Evolutionary conservation across 1,140 invertebrate genomes (phyloP).

Genomic region (Aphidius gifuensis): DNA sequence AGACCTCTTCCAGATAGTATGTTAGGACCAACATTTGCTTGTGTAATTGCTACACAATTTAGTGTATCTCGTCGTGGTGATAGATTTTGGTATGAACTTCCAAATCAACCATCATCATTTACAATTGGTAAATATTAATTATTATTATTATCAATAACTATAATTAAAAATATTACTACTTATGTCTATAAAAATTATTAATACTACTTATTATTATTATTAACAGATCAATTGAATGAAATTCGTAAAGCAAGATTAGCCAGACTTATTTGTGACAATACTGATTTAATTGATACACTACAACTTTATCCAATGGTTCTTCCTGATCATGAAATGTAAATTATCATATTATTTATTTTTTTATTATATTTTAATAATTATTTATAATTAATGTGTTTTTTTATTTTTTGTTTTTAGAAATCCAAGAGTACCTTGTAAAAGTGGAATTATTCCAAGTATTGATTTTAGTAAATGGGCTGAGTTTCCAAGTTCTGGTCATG

Average conservation of each 20-base stretch:
- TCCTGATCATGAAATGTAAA: constrained; percentile 87
- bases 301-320: constrained; percentile 92
- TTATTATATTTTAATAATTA: background rate
- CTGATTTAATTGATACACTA: constrained; percentile 86
- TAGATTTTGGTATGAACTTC: constrained; percentile 94
- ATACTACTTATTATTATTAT: background rate
- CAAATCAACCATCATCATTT: constrained; percentile 88
- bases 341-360: constrained; percentile 11
- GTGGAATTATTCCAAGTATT: constrained; percentile 78
- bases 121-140: constrained; percentile 59
- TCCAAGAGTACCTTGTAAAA: constrained; percentile 84
- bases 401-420: constrained; percentile 63
- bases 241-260: constrained; percentile 83
- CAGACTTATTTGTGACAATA: constrained; percentile 92
- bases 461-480: constrained; percentile 88
- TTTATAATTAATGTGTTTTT: constrained; percentile 8
- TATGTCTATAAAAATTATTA: background rate
- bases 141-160: background rate
- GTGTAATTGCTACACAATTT: constrained; percentile 95
- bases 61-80: constrained; percentile 87
- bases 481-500: constrained; percentile 53
- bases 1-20: constrained; percentile 80
- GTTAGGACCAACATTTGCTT: constrained; percentile 93
- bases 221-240: constrained; percentile 80
- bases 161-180: background rate